Percentiles rank a stretch among this genome's conserved stretches.
phyloP scores from a whole-genome alignment of 2,797 vertebrate species.

The Gymnodraco acuticeps region DNA sequence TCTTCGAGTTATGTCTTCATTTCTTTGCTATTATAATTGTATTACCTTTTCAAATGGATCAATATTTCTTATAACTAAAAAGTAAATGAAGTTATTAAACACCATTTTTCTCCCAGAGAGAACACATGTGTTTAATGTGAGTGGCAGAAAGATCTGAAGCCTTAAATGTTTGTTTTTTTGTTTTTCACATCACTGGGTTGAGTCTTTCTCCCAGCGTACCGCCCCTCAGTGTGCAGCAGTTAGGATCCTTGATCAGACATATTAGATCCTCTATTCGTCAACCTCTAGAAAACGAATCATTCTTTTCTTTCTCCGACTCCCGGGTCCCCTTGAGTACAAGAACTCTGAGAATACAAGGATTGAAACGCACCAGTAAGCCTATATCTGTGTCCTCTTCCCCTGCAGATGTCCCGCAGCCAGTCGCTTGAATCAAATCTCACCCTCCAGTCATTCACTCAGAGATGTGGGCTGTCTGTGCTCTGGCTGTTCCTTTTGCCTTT shows the following conservation, averaged over 20 bases:
- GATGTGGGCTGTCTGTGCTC: conserved; percentile 67
- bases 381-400: conserved; percentile 53
- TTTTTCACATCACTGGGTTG: neutral
- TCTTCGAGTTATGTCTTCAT: neutral
- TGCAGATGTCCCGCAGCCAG: conserved; percentile 69
- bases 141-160: neutral
- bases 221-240: conserved; percentile 19
- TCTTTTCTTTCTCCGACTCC: conserved; percentile 9
- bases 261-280: conserved; percentile 39
- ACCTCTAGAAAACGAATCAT: conserved; percentile 19
- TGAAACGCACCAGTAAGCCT: conserved; percentile 61
- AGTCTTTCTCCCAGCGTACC: conserved; percentile 4
- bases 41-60: neutral
- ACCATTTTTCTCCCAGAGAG: neutral
- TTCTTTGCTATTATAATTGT: neutral
- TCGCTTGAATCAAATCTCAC: conserved; percentile 73
- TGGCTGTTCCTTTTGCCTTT: conserved; percentile 74
- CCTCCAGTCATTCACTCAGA: conserved; percentile 71
- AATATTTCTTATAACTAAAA: neutral
- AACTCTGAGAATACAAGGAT: conserved; percentile 41
- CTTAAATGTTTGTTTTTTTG: neutral
- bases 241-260: conserved; percentile 35
- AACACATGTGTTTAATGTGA: neutral
- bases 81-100: neutral
- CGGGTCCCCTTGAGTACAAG: neutral